phyloP scores from a whole-genome alignment of 2,113 vertebrate genomes.

The Alethe castanea region DNA sequence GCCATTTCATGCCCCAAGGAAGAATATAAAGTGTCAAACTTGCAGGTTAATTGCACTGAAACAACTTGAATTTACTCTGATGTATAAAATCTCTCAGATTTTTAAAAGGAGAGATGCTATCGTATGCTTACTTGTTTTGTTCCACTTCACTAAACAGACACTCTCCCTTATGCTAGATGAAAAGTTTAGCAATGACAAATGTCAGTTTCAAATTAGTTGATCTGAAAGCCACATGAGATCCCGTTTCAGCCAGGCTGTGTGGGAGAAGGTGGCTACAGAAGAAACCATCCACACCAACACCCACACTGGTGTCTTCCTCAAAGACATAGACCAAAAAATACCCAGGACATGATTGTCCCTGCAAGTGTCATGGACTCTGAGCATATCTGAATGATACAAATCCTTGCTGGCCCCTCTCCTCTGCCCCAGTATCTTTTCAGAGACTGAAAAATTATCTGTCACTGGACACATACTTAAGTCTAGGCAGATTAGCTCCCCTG shows the following conservation, averaged over 20 bases:
- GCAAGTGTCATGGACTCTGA: accelerated
- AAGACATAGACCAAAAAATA: neutral
- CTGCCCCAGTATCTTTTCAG: neutral
- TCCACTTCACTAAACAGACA: slow-evolving; percentile 33
- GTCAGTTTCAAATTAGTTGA: slow-evolving; percentile 17
- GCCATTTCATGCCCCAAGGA: neutral
- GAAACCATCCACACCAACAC: neutral
- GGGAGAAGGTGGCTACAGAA: neutral
- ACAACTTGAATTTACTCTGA: neutral
- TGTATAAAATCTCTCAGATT: neutral
- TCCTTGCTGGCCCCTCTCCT: neutral
- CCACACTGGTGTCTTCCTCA: neutral
- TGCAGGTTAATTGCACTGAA: neutral
- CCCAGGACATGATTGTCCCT: neutral
- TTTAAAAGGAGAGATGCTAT: slow-evolving; percentile 28
- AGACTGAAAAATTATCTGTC: neutral
- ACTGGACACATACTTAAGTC: neutral
- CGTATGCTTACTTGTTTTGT: slow-evolving; percentile 18
- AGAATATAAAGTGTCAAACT: neutral
- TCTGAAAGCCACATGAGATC: slow-evolving; percentile 8
- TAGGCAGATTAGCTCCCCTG: neutral
- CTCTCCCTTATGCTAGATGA: slow-evolving; percentile 12
- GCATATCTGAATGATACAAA: neutral
- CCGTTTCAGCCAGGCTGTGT: neutral
- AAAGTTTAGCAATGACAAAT: slow-evolving; percentile 50